Evolutionary conservation across 2,113 vertebrate genomes (phyloP).

Genomic region (Dipodomys spectabilis): DNA sequence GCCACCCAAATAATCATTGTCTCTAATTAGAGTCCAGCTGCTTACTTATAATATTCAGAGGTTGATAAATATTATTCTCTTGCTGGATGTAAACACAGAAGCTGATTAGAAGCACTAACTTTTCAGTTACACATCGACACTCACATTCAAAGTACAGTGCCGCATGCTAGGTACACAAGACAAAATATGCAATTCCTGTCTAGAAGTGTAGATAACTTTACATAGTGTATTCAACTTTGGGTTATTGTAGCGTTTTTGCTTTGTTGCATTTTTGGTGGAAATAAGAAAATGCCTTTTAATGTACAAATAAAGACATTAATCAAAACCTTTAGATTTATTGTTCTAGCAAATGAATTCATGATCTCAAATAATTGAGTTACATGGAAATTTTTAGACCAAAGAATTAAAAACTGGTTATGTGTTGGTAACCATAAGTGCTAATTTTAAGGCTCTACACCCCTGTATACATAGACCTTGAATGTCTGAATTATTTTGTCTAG

Average conservation of each 20-base stretch:
- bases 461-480: not conserved
- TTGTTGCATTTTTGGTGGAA: not conserved
- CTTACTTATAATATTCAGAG: too few species aligned
- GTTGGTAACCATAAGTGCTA: not conserved
- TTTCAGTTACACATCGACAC: too few species aligned
- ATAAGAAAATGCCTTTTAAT: not conserved
- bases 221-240: not conserved
- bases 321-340: not conserved
- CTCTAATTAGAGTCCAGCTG: too few species aligned
- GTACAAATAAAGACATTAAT: not conserved
- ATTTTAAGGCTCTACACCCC: not conserved
- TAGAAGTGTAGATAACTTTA: not conserved
- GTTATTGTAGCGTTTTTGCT: not conserved
- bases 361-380: not conserved
- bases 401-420: not conserved
- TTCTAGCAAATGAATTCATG: not conserved
- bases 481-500: not conserved
- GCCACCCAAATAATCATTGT: too few species aligned
- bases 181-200: not conserved
- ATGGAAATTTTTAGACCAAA: not conserved
- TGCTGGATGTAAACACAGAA: too few species aligned
- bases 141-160: too few species aligned
- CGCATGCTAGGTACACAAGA: too few species aligned
- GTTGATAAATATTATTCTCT: too few species aligned
- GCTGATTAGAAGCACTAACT: too few species aligned